Evolutionary conservation across 2,797 vertebrate genomes (phyloP).

Genomic region (Remorina albescens): DNA sequence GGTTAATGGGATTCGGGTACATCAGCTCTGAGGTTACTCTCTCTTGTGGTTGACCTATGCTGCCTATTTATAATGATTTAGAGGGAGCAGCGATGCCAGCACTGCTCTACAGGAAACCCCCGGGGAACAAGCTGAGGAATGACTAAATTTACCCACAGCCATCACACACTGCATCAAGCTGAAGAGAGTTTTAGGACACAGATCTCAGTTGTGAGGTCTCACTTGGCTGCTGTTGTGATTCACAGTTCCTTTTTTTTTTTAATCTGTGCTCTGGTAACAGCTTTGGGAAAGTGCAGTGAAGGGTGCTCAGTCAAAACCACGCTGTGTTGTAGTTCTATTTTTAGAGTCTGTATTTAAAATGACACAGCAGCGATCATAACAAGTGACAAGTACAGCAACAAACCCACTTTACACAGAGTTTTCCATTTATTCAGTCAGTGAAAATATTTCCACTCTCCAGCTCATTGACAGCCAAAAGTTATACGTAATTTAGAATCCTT

Average conservation of each 20-base stretch:
- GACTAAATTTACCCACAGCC: slow-evolving; percentile 41
- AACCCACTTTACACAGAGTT: slow-evolving; percentile 14
- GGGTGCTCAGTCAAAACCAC: slow-evolving; percentile 17
- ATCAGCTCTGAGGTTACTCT: slow-evolving; percentile 41
- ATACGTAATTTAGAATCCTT: background rate
- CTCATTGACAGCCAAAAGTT: background rate
- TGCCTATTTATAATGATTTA: slow-evolving; percentile 55
- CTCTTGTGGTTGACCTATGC: slow-evolving; percentile 49
- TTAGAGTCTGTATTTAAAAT: slow-evolving; percentile 59
- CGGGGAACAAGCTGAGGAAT: slow-evolving; percentile 22
- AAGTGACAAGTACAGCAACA: slow-evolving; percentile 54
- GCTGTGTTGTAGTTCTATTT: slow-evolving; percentile 50
- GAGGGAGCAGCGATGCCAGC: slow-evolving; percentile 23
- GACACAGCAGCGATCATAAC: slow-evolving; percentile 22
- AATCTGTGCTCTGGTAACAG: slow-evolving; percentile 18
- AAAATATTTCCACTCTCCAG: slow-evolving; percentile 16
- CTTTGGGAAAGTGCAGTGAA: slow-evolving; percentile 20
- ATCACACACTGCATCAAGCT: slow-evolving; percentile 10
- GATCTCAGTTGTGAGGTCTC: background rate
- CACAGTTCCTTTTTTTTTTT: slow-evolving; percentile 15
- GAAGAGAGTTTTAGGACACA: slow-evolving; percentile 9
- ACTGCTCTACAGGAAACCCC: slow-evolving; percentile 34
- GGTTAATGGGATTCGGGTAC: slow-evolving; percentile 42
- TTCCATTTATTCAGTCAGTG: slow-evolving; percentile 3
- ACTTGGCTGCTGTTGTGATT: slow-evolving; percentile 19